Conservation (phyloP, 2,113 vertebrate species). For the Cephalopholis sonnerati region DNA sequence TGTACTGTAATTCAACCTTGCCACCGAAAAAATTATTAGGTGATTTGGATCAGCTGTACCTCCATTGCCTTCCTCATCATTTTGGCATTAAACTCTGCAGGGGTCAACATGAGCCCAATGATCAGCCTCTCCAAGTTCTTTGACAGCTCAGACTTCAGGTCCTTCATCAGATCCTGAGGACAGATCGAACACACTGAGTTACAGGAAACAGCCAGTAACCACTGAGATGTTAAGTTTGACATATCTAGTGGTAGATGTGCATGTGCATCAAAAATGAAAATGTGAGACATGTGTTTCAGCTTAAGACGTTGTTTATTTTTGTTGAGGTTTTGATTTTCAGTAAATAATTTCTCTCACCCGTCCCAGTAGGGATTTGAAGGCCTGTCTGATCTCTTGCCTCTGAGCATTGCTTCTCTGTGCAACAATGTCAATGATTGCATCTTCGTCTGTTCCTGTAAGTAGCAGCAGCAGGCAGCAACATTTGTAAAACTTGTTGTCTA, state of each 20-base stretch:
- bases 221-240: not conserved
- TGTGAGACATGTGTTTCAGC: not conserved
- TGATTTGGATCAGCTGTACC: conserved; percentile 69
- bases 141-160: conserved; percentile 95
- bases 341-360: conserved; percentile 83
- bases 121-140: conserved; percentile 93
- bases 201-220: not conserved
- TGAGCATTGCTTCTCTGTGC: conserved; percentile 91
- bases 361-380: conserved; percentile 95
- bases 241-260: not conserved
- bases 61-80: conserved; percentile 97
- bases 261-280: not conserved
- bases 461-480: conserved; percentile 2
- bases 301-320: not conserved
- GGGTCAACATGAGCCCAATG: conserved; percentile 94
- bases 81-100: conserved; percentile 94
- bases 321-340: not conserved
- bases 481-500: not conserved
- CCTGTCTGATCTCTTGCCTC: conserved; percentile 92
- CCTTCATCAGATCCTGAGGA: conserved; percentile 93
- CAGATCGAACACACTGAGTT: not conserved
- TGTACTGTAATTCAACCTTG: not conserved
- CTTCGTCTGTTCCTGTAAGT: conserved; percentile 92
- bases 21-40: not conserved
- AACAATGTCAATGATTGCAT: conserved; percentile 92